These are phyloP conservation scores for Rhinella marina DNA, from an alignment of 2,797 vertebrate species.

Conservation along the genomic window DNA sequence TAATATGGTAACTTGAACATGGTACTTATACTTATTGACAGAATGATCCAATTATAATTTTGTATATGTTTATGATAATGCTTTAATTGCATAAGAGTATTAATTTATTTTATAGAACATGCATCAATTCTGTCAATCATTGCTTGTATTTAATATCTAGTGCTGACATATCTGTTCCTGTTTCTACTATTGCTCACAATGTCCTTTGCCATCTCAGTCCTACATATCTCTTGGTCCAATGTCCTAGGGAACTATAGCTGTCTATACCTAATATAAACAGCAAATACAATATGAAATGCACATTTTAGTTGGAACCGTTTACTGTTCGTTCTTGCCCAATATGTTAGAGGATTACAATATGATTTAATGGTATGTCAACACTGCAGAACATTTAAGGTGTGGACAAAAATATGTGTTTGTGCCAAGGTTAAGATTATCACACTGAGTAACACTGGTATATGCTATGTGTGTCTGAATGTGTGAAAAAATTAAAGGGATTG, in stretches of 20 bases:
- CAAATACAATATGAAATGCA: background rate
- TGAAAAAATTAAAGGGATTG: background rate
- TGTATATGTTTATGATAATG: too few species aligned
- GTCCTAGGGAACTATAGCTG: background rate
- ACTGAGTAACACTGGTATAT: background rate
- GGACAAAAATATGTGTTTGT: background rate
- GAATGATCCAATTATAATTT: too few species aligned
- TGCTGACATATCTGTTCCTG: background rate
- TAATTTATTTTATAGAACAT: background rate
- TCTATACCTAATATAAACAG: background rate
- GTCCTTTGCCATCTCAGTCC: background rate
- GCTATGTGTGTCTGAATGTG: background rate
- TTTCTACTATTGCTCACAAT: background rate
- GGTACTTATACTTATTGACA: too few species aligned
- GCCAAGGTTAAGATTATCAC: background rate
- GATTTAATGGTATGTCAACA: conserved; percentile 9
- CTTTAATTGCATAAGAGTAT: background rate
- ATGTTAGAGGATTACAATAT: background rate
- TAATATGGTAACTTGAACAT: too few species aligned
- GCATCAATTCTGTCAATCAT: background rate
- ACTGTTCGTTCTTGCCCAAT: background rate
- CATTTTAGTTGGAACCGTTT: background rate
- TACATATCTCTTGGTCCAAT: background rate
- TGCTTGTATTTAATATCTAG: background rate
- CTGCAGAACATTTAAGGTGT: background rate